Conservation (phyloP, 1,140 invertebrate species). For the Hyles euphorbiae region DNA sequence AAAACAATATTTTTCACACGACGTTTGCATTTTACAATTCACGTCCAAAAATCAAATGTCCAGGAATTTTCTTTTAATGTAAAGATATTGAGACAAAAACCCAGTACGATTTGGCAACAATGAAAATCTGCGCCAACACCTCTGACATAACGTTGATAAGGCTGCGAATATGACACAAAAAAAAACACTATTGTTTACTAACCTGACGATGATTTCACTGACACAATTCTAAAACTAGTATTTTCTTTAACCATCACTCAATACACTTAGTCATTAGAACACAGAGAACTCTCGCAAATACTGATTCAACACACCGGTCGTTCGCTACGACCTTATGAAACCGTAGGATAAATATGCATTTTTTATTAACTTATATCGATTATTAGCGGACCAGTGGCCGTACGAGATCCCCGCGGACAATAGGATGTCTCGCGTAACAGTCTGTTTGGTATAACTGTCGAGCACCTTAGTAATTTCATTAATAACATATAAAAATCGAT, state of each 20-base stretch:
- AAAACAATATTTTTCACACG: no score
- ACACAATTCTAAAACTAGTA: constrained; percentile 16
- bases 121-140: no score
- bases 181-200: constrained; percentile 25
- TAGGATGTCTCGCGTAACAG: constrained; percentile 35
- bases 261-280: constrained; percentile 35
- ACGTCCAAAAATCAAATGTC: no score
- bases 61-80: no score
- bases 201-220: constrained; percentile 23
- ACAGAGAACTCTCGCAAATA: constrained; percentile 26
- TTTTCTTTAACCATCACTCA: constrained; percentile 25
- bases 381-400: constrained; percentile 28
- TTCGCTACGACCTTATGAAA: constrained; percentile 59
- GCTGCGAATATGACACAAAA: background rate
- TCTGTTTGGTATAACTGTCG: constrained; percentile 59
- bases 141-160: no score
- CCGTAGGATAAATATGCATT: constrained; percentile 70
- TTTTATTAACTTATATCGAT: constrained; percentile 71
- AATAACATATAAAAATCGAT: constrained; percentile 74
- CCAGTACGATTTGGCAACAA: no score
- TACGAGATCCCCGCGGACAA: constrained; percentile 29
- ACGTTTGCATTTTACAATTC: no score
- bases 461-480: constrained; percentile 70
- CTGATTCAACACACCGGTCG: constrained; percentile 30
- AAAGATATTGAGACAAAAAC: no score